A percentile compares a stretch with the other conserved stretches of the same genome.
These are phyloP conservation scores for Addax nasomaculatus DNA, from an alignment of 2,113 vertebrate genomes.

Conservation along the genomic window DNA sequence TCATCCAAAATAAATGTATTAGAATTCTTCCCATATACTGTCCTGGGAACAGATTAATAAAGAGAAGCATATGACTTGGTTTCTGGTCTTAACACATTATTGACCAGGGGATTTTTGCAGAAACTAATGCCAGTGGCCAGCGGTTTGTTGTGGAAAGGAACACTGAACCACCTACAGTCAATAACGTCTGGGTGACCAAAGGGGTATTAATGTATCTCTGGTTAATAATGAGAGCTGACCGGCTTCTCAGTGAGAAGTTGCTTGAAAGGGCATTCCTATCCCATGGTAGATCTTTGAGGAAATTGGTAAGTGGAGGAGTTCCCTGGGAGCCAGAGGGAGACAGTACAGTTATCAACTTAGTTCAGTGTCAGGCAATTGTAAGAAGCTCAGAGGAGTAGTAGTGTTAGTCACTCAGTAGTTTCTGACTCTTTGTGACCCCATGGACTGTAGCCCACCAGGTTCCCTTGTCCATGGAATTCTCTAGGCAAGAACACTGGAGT, in stretches of 20 bases:
- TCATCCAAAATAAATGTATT: not conserved
- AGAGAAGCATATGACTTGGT: not conserved
- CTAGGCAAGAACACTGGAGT: not conserved
- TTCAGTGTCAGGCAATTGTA: not conserved
- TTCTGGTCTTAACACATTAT: not conserved
- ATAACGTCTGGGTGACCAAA: not conserved
- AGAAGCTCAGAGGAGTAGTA: not conserved
- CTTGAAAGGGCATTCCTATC: not conserved
- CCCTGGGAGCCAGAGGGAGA: not conserved
- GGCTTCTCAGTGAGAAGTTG: not conserved
- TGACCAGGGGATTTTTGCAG: not conserved
- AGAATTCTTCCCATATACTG: not conserved
- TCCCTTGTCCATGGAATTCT: not conserved
- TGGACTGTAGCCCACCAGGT: not conserved
- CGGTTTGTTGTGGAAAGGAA: not conserved
- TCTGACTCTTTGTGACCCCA: not conserved
- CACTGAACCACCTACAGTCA: not conserved
- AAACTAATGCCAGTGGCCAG: not conserved
- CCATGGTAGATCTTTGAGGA: not conserved
- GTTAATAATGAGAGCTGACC: not conserved
- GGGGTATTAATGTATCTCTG: not conserved
- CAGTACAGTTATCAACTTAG: not conserved
- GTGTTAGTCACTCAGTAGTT: not conserved
- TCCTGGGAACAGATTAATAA: not conserved
- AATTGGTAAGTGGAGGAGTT: not conserved